These are phyloP conservation scores for Pipistrellus pipistrellus DNA, from an alignment of 2,797 vertebrate genomes.

Conservation along the genomic window DNA sequence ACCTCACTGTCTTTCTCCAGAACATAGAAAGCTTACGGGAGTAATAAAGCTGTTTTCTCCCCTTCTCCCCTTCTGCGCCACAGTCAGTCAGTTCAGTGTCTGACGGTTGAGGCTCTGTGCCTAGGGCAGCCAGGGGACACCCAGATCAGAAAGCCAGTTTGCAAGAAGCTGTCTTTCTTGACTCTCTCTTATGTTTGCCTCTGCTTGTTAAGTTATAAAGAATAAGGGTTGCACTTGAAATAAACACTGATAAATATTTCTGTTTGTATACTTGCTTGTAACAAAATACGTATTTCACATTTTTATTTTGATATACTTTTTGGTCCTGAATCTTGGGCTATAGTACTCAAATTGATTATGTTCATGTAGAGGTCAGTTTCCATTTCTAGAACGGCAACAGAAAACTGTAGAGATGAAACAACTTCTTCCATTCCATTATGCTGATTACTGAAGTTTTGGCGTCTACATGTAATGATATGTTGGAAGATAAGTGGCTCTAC, in stretches of 20 bases:
- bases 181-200: background rate
- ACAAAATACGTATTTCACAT: background rate
- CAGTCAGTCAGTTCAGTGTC: accelerated
- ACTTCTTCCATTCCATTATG: background rate
- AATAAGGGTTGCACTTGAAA: background rate
- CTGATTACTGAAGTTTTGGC: background rate
- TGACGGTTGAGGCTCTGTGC: background rate
- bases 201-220: background rate
- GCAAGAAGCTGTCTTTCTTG: background rate
- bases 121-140: slow-evolving; percentile 39
- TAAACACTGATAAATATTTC: background rate
- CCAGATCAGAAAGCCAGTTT: slow-evolving; percentile 1
- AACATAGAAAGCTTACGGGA: slow-evolving; percentile 10
- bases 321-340: background rate
- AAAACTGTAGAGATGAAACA: background rate
- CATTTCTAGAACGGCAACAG: background rate
- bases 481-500: background rate
- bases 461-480: background rate
- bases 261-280: background rate
- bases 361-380: background rate
- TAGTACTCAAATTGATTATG: background rate
- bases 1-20: slow-evolving; percentile 6
- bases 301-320: background rate
- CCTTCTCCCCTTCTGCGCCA: background rate
- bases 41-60: background rate